phyloP scores from a whole-genome alignment of 2,797 vertebrate genomes.

The Alca torda region DNA sequence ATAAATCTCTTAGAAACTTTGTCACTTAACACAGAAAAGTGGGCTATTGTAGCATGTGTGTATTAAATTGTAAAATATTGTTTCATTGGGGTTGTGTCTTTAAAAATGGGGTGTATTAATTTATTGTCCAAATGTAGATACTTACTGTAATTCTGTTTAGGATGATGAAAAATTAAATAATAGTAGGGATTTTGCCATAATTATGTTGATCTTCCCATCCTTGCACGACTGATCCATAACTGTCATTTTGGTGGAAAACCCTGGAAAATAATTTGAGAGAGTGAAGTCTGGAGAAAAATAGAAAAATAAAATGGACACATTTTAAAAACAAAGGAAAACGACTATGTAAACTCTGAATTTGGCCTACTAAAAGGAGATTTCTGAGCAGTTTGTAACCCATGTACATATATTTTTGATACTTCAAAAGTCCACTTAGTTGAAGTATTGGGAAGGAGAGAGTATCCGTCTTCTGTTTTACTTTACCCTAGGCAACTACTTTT shows the following conservation, averaged over 20 bases:
- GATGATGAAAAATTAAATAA: background rate
- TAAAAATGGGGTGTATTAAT: background rate
- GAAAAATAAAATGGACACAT: background rate
- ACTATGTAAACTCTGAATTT: background rate
- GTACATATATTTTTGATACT: background rate
- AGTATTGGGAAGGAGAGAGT: background rate
- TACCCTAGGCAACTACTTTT: background rate
- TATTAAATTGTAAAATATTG: background rate
- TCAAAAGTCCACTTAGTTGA: background rate
- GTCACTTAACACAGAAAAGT: background rate
- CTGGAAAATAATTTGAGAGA: background rate
- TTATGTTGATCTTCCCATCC: background rate
- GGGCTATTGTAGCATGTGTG: background rate
- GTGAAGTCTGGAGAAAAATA: background rate
- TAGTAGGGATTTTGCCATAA: background rate
- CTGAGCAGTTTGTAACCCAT: background rate
- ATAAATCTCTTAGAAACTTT: background rate
- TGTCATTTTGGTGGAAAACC: background rate
- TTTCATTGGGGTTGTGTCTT: background rate
- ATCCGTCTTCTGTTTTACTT: background rate
- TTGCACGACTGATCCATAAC: background rate
- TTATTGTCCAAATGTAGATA: background rate
- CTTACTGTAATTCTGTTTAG: background rate
- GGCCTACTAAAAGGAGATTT: background rate
- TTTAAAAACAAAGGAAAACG: background rate